These are phyloP conservation scores for Calidris pugnax DNA, from an alignment of 2,113 vertebrate species.

Conservation along the genomic window DNA sequence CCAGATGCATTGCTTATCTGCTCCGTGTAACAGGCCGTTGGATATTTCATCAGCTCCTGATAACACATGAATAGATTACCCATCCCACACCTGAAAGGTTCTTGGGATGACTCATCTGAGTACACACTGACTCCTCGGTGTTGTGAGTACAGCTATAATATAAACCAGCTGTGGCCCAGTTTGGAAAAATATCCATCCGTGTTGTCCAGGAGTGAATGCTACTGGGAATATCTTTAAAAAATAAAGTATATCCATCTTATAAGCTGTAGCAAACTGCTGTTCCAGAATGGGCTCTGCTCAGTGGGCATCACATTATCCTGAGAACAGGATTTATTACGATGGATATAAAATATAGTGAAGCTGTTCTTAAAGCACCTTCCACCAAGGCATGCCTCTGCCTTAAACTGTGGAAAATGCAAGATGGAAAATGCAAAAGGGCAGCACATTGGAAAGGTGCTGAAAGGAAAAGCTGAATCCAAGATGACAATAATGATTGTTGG, in stretches of 20 bases:
- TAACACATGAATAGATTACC: neutral
- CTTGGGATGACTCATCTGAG: neutral
- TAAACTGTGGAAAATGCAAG: neutral
- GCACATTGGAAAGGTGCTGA: accelerated
- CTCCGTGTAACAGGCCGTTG: neutral
- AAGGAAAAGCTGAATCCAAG: neutral
- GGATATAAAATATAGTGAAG: neutral
- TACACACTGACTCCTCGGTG: neutral
- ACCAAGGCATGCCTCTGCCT: neutral
- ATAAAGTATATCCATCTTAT: neutral
- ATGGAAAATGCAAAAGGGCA: neutral
- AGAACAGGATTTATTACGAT: neutral
- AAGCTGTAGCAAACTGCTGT: neutral
- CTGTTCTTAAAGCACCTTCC: neutral
- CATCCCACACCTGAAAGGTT: neutral
- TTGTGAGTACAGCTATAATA: neutral
- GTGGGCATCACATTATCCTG: neutral
- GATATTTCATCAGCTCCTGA: neutral
- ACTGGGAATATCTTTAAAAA: neutral
- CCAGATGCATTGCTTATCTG: neutral
- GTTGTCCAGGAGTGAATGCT: neutral
- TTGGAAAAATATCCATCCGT: neutral
- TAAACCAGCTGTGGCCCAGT: neutral
- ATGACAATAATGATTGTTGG: neutral
- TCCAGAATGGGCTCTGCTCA: neutral